phyloP scores from a whole-genome alignment of 2,888 invertebrate genomes.

The Phortica magna region DNA sequence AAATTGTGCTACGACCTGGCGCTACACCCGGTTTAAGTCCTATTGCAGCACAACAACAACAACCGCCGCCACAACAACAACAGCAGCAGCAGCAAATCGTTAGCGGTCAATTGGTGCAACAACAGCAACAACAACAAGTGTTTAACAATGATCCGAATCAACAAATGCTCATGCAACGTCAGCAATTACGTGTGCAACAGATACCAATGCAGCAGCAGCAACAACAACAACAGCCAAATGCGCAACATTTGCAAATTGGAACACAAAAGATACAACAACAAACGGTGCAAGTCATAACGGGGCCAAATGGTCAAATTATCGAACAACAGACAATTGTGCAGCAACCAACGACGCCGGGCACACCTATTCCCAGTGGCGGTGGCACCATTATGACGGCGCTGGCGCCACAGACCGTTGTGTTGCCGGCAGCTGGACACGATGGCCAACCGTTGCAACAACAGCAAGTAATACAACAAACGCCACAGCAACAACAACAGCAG shows the following conservation, averaged over 20 bases:
- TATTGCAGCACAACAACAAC: conserved; percentile 65
- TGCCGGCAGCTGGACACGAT: conserved; percentile 59
- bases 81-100: conserved; percentile 53
- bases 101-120: conserved; percentile 19
- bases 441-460: conserved; percentile 56
- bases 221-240: conserved; percentile 46
- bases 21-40: conserved; percentile 76
- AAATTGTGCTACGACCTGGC: conserved; percentile 80
- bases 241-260: conserved; percentile 41
- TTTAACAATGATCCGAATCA: conserved; percentile 76
- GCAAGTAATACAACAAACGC: conserved; percentile 78
- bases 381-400: conserved; percentile 63
- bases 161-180: conserved; percentile 74
- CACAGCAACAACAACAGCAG: conserved; percentile 59
- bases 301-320: conserved; percentile 62
- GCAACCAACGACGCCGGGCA: conserved; percentile 55
- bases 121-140: conserved; percentile 61
- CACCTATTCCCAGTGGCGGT: conserved; percentile 42
- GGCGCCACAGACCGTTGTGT: conserved; percentile 65
- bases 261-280: conserved; percentile 60
- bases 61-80: conserved; percentile 52
- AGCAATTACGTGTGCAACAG: conserved; percentile 75
- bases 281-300: conserved; percentile 73
- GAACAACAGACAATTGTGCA: conserved; percentile 69
- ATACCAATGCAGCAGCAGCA: conserved; percentile 66